Conservation (phyloP, 2,888 invertebrate genomes). For the Papilio protenor region DNA sequence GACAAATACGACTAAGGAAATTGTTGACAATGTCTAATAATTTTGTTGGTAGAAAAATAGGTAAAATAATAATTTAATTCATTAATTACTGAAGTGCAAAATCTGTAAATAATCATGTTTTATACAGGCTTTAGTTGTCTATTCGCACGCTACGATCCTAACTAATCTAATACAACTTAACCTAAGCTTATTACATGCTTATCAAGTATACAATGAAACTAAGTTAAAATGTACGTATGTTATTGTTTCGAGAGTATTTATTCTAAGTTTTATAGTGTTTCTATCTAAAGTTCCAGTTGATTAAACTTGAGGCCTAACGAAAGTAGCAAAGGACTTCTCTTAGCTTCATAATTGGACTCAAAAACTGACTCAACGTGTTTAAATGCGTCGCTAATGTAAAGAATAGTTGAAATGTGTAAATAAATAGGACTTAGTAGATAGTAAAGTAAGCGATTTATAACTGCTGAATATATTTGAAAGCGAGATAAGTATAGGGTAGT, state of each 20-base stretch:
- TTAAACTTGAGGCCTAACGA: neutral
- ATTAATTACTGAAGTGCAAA: neutral
- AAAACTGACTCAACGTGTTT: neutral
- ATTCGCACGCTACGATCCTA: neutral
- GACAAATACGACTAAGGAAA: neutral
- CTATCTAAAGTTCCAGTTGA: no score
- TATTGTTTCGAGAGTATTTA: neutral
- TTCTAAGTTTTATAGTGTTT: neutral
- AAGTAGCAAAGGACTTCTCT: neutral
- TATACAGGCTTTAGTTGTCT: neutral
- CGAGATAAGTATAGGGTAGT: neutral
- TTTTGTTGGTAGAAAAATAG: neutral
- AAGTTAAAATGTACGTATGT: neutral
- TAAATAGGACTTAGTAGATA: neutral
- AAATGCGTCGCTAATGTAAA: neutral
- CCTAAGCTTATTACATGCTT: neutral
- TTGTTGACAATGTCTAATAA: neutral
- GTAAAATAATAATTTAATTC: neutral
- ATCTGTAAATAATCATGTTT: no score
- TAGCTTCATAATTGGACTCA: neutral
- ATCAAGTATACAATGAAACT: neutral
- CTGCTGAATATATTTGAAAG: neutral
- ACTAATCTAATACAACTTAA: neutral
- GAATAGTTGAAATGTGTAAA: neutral
- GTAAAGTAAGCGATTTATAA: neutral